These are phyloP conservation scores for Syrrhaptes paradoxus DNA, from an alignment of 2,113 vertebrate genomes.

Conservation along the genomic window DNA sequence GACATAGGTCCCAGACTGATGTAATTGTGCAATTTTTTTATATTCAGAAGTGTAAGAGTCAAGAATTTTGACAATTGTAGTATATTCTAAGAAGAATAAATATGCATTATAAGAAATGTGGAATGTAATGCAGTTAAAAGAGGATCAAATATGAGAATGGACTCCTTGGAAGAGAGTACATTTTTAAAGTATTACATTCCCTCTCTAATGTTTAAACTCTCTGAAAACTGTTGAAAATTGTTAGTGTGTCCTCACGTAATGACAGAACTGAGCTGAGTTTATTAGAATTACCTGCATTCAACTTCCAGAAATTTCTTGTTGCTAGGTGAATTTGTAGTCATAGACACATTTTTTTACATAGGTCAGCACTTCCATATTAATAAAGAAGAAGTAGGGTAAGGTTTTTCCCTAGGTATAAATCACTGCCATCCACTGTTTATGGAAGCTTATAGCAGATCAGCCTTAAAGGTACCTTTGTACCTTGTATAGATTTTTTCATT, in stretches of 20 bases:
- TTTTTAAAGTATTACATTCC: neutral
- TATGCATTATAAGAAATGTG: neutral
- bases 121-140: neutral
- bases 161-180: neutral
- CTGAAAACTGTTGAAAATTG: neutral
- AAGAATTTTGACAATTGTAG: neutral
- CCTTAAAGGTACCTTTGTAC: neutral
- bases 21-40: neutral
- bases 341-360: neutral
- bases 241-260: neutral
- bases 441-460: neutral
- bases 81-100: neutral
- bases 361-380: constrained; percentile 3
- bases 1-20: neutral
- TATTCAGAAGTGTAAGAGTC: neutral
- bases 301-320: neutral
- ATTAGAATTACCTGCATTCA: neutral
- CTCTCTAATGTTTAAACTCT: neutral
- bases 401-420: neutral
- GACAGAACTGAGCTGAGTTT: neutral
- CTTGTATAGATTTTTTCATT: neutral
- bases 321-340: constrained; percentile 10
- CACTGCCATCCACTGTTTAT: neutral
- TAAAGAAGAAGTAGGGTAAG: neutral
- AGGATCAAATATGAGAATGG: neutral